A percentile compares a stretch with the other conserved stretches of the same genome.
phyloP scores from a whole-genome alignment of 2,797 vertebrate species.

The Gadopsis marmoratus region DNA sequence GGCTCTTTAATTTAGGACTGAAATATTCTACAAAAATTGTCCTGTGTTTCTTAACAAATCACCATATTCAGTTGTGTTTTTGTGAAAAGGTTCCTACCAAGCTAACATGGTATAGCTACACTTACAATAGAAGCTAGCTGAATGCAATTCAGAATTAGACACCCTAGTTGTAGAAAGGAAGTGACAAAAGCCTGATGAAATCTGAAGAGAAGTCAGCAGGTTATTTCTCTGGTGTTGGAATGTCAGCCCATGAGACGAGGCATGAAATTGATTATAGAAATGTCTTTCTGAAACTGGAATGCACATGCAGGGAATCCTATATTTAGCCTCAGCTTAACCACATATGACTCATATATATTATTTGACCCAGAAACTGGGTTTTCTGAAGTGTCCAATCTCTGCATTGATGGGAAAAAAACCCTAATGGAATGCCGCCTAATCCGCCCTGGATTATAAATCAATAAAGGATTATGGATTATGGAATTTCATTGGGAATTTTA shows the following conservation, averaged over 20 bases:
- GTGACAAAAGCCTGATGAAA: slow-evolving; percentile 60
- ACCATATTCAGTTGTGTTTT: neutral
- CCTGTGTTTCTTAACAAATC: neutral
- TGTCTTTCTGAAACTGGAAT: slow-evolving; percentile 44
- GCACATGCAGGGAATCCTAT: slow-evolving; percentile 49
- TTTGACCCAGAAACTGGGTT: slow-evolving; percentile 74
- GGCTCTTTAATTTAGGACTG: neutral
- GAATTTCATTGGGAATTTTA: slow-evolving; percentile 69
- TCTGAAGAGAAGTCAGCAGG: slow-evolving; percentile 43
- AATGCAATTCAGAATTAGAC: slow-evolving; percentile 33
- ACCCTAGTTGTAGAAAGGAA: slow-evolving; percentile 26
- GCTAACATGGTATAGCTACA: neutral
- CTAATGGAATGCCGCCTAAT: slow-evolving; percentile 68
- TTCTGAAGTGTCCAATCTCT: slow-evolving; percentile 52
- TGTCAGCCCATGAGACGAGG: slow-evolving; percentile 55
- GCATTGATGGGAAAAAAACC: slow-evolving; percentile 37
- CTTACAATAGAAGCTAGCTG: neutral
- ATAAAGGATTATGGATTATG: slow-evolving; percentile 76
- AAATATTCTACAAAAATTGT: neutral
- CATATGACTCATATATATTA: slow-evolving; percentile 50
- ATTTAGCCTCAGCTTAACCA: slow-evolving; percentile 60
- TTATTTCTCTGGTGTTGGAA: slow-evolving; percentile 50
- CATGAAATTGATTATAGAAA: slow-evolving; percentile 71
- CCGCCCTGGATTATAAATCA: slow-evolving; percentile 75
- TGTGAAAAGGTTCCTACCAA: neutral